Percentiles rank a stretch among this genome's conserved stretches.
Conservation (phyloP, 2,113 vertebrate genomes). For the Lycocorax pyrrhopterus region DNA sequence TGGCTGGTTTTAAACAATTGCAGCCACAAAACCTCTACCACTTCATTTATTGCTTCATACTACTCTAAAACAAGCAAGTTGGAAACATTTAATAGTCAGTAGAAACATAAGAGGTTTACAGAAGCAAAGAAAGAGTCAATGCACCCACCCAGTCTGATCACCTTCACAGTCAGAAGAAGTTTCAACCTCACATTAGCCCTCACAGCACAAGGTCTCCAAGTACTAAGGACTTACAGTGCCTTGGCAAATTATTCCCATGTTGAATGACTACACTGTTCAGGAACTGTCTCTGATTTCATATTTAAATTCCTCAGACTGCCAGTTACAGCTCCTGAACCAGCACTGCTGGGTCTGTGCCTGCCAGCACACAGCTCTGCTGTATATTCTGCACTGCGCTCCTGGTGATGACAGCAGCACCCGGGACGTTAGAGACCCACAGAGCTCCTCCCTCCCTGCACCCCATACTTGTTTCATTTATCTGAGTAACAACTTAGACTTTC, state of each 20-base stretch:
- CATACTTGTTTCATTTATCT: neutral
- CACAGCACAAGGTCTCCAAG: neutral
- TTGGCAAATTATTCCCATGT: neutral
- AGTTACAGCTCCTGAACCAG: neutral
- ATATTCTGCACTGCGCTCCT: neutral
- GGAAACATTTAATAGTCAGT: neutral
- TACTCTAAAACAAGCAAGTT: neutral
- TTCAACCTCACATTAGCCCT: neutral
- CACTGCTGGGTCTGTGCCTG: neutral
- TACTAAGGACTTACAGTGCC: neutral
- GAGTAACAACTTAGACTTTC: neutral
- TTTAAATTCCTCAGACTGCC: neutral
- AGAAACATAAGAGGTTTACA: neutral
- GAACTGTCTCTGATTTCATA: neutral
- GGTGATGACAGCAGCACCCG: neutral
- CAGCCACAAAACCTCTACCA: constrained; percentile 5
- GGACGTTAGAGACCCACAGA: neutral
- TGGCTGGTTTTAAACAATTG: neutral
- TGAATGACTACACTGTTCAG: neutral
- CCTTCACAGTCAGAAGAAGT: neutral
- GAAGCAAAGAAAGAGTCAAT: neutral
- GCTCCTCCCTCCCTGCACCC: neutral
- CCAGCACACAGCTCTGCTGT: neutral
- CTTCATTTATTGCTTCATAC: neutral
- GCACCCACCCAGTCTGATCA: neutral